Conservation (phyloP, 1,140 invertebrate genomes). For the Orchestia grillus region DNA sequence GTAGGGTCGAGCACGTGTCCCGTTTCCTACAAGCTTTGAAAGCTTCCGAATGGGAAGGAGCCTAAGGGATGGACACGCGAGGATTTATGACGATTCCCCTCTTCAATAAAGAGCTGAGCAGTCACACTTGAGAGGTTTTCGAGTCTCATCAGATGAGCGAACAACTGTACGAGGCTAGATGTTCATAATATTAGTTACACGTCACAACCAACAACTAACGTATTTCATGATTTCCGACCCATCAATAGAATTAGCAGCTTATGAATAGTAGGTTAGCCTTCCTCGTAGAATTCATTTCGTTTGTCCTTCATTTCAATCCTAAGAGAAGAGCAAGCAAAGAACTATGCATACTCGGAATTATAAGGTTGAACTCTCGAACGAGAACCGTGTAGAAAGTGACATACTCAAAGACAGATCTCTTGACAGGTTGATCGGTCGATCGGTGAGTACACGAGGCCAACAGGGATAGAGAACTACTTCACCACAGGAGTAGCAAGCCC, state of each 20-base stretch:
- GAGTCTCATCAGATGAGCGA: not conserved
- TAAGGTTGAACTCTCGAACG: not conserved
- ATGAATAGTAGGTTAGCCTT: no score
- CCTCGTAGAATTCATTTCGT: not conserved
- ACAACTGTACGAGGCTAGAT: not conserved
- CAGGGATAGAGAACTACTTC: not conserved
- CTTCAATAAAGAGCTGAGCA: conserved; percentile 19
- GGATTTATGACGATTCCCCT: conserved; percentile 29
- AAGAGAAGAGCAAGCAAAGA: not conserved
- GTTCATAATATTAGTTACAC: not conserved
- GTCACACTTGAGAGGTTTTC: not conserved
- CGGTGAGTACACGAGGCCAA: not conserved
- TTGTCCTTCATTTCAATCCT: not conserved
- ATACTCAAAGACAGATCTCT: not conserved
- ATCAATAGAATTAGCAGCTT: not conserved
- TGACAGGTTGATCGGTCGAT: not conserved
- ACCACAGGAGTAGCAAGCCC: not conserved
- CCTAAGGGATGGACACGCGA: not conserved
- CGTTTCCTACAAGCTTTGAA: conserved; percentile 13
- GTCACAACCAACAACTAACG: not conserved
- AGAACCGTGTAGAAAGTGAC: not conserved
- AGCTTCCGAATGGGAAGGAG: conserved; percentile 14
- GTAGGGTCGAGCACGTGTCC: conserved; percentile 16
- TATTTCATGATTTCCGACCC: not conserved
- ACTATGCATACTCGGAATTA: not conserved